Base-by-base conservation (phyloP, 2,797 vertebrate genomes). In the Lepus townsendii region DNA sequence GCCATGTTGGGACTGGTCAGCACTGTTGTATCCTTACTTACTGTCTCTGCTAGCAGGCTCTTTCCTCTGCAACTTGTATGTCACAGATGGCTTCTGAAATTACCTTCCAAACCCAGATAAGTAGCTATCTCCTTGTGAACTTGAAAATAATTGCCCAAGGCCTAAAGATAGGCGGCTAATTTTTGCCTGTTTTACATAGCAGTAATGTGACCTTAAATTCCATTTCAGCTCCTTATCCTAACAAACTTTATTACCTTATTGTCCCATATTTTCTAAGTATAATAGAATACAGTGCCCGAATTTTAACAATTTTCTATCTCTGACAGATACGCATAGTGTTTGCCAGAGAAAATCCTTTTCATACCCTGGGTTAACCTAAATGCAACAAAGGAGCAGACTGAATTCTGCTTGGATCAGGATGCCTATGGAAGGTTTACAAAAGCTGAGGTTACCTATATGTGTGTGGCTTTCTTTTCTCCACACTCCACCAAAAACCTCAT, bases 71-170 rank as follows among this genome's bases (percentile, higher is more conserved):
- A 88, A 32, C 22, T 14, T 5, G 13, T 72, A 7, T 90, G 85
- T 75, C n/a, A 35, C 30, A 78, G 9, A 32, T 0, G 19, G 20
- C 1, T 13, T 8, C 17, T 17, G 3, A 8, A 50, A 73, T 3
- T 35, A 42, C 5, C 32, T 63, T 50, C 11, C 47, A 54, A 83
- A 7, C 9, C 20, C 14, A 76, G 35, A 14, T 32, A 32, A 30
- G 38, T 75, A 82, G 72, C 35, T 86, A 10, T 26, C 62, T 80
- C 66, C 38, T 35, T 78, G 10, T 54, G 22, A 72, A 38, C n/a
- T 80, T 83, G 19, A 86, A 90, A 96, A 73, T 94, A 2, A 83
- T 10, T 76, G 7, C 60, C 16, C 32, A 65, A 52, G 71, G 30
- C 2, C 82, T 26, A 86, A 83, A 85, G 47, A 50, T 3, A 75